Conservation (phyloP, 2,888 invertebrate species). For the Caenorhabditis becei region DNA sequence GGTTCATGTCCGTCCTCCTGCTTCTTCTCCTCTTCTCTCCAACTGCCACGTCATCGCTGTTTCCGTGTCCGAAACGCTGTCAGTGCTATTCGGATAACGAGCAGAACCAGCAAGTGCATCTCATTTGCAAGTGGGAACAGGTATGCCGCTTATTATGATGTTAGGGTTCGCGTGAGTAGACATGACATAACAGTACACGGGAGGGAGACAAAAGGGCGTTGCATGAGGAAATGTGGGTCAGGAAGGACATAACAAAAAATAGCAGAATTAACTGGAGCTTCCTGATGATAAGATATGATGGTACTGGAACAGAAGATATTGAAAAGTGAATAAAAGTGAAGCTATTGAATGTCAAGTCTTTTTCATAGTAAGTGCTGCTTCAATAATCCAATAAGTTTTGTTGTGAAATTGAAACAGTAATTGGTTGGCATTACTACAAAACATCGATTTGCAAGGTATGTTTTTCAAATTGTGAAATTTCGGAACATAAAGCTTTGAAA, state of each 20-base stretch:
- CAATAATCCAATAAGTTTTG: too few species aligned
- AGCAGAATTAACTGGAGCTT: too few species aligned
- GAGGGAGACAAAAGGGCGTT: not conserved
- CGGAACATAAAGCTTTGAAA: too few species aligned
- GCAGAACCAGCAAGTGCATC: constrained; percentile 67
- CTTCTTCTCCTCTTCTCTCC: constrained; percentile 13
- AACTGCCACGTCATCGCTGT: constrained; percentile 14
- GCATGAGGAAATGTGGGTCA: not conserved
- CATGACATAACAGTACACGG: constrained; percentile 36
- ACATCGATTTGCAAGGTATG: too few species aligned
- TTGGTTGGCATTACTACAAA: too few species aligned
- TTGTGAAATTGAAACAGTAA: too few species aligned
- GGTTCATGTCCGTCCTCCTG: constrained; percentile 43
- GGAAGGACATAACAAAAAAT: not conserved
- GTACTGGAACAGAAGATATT: too few species aligned
- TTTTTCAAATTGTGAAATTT: too few species aligned
- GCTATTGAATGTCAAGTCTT: too few species aligned
- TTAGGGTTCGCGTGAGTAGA: constrained; percentile 18
- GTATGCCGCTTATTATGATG: constrained; percentile 55
- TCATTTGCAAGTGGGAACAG: constrained; percentile 78
- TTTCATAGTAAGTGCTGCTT: too few species aligned
- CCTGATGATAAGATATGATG: too few species aligned
- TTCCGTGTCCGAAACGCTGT: constrained; percentile 70
- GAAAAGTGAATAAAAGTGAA: too few species aligned
- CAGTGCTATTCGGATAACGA: constrained; percentile 74